phyloP scores from a whole-genome alignment of 2,888 invertebrate species.

The Calameuta filiformis region DNA sequence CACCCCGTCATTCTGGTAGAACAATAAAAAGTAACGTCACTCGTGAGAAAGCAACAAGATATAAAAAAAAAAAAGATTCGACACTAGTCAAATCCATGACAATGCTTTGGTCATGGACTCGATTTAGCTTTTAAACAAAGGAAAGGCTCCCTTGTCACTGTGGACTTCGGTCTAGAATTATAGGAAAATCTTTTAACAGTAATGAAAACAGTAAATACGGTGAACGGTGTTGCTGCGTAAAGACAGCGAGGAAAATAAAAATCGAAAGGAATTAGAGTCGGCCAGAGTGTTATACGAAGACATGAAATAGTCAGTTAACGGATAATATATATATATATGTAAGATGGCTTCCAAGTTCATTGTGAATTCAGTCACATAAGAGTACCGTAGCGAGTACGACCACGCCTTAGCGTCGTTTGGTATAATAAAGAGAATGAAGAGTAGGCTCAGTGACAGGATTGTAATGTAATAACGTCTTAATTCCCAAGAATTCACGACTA shows the following conservation, averaged over 20 bases:
- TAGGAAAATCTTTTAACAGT: not conserved
- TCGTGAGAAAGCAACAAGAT: not conserved
- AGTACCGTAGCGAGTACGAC: slow-evolving; percentile 21
- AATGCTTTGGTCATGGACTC: not conserved
- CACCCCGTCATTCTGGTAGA: not conserved
- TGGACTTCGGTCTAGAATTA: not conserved
- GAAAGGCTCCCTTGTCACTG: not conserved
- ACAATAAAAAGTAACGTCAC: not conserved
- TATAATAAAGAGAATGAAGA: not conserved
- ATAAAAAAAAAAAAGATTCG: not conserved
- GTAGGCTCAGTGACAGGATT: not conserved
- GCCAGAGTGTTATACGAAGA: not conserved
- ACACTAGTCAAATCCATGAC: not conserved
- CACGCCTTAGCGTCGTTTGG: not conserved
- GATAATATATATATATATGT: not conserved
- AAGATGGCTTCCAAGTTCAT: slow-evolving; percentile 42
- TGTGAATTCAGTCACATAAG: slow-evolving; percentile 41
- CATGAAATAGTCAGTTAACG: not conserved
- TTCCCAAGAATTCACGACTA: slow-evolving; percentile 16
- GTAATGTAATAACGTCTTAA: slow-evolving; percentile 17
- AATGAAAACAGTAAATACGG: not conserved
- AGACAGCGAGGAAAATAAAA: not conserved
- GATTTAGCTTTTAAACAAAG: not conserved
- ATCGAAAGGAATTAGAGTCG: slow-evolving; percentile 32
- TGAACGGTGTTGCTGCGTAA: not conserved